Percentiles rank a stretch among this genome's conserved stretches.
Conservation (phyloP, 2,113 vertebrate species). For the Numenius arquata region DNA sequence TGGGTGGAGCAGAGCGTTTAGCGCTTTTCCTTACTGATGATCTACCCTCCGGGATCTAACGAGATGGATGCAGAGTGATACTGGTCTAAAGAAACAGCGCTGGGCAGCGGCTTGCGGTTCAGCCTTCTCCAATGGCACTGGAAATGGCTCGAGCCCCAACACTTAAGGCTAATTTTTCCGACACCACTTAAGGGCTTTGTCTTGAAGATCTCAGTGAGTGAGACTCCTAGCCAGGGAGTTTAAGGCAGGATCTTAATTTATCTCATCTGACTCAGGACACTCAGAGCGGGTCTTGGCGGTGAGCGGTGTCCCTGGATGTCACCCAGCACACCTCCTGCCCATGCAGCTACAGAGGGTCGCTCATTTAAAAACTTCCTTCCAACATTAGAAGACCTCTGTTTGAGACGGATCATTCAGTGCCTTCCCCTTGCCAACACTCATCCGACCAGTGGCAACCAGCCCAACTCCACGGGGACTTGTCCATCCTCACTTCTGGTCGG, state of each 20-base stretch:
- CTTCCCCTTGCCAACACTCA: not conserved
- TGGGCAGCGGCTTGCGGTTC: not conserved
- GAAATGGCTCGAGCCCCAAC: not conserved
- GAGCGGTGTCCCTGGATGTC: accelerated
- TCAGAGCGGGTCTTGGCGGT: not conserved
- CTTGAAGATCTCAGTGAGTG: not conserved
- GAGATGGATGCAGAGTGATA: accelerated
- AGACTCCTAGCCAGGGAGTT: not conserved
- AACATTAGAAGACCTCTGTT: accelerated
- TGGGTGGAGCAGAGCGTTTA: not conserved
- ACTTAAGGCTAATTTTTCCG: not conserved
- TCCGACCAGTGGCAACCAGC: not conserved
- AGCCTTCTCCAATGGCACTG: not conserved
- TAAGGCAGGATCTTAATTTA: not conserved
- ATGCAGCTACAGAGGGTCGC: accelerated
- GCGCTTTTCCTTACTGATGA: not conserved
- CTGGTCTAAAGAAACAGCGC: not conserved
- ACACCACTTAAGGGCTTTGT: not conserved
- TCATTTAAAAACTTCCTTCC: not conserved
- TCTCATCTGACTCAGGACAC: not conserved
- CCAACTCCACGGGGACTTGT: accelerated
- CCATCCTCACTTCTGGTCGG: accelerated
- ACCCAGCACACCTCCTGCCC: not conserved
- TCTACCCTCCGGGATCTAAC: not conserved
- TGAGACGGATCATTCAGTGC: accelerated